A percentile compares a stretch with the other conserved stretches of the same genome.
phyloP scores from a whole-genome alignment of 2,888 invertebrate species.

The Temnothorax rugatulus region DNA sequence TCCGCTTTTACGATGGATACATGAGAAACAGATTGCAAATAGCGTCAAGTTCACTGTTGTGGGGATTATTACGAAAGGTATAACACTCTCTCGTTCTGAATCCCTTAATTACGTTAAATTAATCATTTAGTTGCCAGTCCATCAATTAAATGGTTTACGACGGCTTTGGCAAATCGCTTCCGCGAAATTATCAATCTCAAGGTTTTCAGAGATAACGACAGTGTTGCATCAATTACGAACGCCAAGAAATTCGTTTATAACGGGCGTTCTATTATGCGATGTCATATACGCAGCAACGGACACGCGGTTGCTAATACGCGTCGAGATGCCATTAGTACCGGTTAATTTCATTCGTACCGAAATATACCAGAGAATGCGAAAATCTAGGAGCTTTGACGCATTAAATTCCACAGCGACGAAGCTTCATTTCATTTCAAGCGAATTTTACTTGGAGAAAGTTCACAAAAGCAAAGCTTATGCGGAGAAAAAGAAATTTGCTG shows the following conservation, averaged over 20 bases:
- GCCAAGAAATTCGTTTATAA: conserved; percentile 20
- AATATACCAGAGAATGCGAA: background rate
- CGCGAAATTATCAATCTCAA: conserved; percentile 12
- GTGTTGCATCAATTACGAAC: background rate
- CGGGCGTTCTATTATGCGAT: background rate
- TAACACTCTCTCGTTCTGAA: conserved; percentile 60
- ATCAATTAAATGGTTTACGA: conserved; percentile 74
- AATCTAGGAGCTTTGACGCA: background rate
- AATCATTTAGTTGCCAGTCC: conserved; percentile 76
- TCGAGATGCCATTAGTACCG: conserved; percentile 6
- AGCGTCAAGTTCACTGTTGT: conserved; percentile 77
- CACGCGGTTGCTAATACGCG: conserved; percentile 8
- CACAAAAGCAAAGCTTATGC: background rate
- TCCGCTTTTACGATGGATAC: conserved; percentile 50
- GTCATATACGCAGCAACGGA: background rate
- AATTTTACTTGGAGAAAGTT: conserved; percentile 16
- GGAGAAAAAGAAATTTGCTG: background rate
- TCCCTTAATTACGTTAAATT: conserved; percentile 75
- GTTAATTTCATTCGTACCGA: conserved; percentile 16
- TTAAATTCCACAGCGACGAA: background rate
- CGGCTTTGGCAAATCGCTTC: conserved; percentile 33
- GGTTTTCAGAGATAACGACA: conserved; percentile 18
- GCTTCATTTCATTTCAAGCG: conserved; percentile 33
- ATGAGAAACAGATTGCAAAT: conserved; percentile 73
- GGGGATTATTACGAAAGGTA: conserved; percentile 69